These are phyloP conservation scores for Ageneiosus marmoratus DNA, from an alignment of 2,113 vertebrate species.

Conservation along the genomic window DNA sequence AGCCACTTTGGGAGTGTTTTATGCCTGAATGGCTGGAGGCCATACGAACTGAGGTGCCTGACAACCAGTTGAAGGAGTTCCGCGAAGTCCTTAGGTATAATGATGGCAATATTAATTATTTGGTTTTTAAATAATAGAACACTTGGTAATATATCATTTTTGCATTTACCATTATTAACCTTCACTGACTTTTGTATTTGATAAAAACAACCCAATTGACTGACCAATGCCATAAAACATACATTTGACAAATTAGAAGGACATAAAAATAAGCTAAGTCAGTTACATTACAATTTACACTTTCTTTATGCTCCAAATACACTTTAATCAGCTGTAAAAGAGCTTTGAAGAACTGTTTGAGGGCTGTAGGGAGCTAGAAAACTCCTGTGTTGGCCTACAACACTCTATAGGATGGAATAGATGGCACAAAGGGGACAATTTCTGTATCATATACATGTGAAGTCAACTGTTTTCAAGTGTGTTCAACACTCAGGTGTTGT, in stretches of 20 bases:
- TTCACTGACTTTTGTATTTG: not conserved
- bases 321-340: not conserved
- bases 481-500: conserved; percentile 7
- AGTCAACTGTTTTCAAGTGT: not conserved
- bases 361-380: not conserved
- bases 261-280: not conserved
- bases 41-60: conserved; percentile 93
- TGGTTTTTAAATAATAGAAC: not conserved
- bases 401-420: not conserved
- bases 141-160: not conserved
- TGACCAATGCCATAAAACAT: not conserved
- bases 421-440: not conserved
- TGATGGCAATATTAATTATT: not conserved
- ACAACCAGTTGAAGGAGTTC: conserved; percentile 93
- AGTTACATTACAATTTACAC: not conserved
- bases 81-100: conserved; percentile 92
- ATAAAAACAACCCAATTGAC: not conserved
- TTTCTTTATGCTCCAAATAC: not conserved
- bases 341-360: not conserved
- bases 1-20: conserved; percentile 95
- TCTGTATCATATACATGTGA: not conserved
- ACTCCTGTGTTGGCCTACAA: not conserved
- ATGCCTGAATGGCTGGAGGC: conserved; percentile 98
- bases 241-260: not conserved
- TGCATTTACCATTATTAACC: not conserved